A percentile compares a stretch with the other conserved stretches of the same genome.
Conservation (phyloP, 2,888 invertebrate species). For the Heliconius hortense region DNA sequence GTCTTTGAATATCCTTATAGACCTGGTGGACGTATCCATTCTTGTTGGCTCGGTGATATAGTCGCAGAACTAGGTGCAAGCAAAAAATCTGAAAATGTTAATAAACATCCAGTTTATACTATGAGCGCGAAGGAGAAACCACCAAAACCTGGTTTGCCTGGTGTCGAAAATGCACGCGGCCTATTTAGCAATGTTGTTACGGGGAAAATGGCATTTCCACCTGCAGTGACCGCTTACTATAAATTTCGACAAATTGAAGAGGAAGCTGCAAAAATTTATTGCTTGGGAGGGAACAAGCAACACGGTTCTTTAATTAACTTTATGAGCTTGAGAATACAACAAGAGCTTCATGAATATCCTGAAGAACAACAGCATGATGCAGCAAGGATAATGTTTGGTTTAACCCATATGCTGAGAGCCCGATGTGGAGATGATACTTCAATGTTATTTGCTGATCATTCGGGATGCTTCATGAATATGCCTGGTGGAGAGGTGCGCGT, state of each 20-base stretch:
- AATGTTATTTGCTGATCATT: slow-evolving; percentile 67
- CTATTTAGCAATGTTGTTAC: slow-evolving; percentile 84
- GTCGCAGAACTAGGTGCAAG: slow-evolving; percentile 89
- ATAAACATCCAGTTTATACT: slow-evolving; percentile 82
- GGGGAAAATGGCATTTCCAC: slow-evolving; percentile 82
- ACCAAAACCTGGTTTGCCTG: slow-evolving; percentile 78
- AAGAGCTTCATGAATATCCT: slow-evolving; percentile 85
- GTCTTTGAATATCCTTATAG: slow-evolving; percentile 77
- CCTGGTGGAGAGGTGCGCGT: slow-evolving; percentile 83
- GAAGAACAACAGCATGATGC: slow-evolving; percentile 86
- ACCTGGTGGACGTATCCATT: slow-evolving; percentile 89
- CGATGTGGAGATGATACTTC: slow-evolving; percentile 84
- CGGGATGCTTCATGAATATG: slow-evolving; percentile 77
- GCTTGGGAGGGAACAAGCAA: slow-evolving; percentile 81
- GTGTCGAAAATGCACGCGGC: slow-evolving; percentile 77
- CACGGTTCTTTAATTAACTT: slow-evolving; percentile 86
- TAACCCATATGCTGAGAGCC: slow-evolving; percentile 83
- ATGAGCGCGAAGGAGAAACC: slow-evolving; percentile 84
- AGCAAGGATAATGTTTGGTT: slow-evolving; percentile 85
- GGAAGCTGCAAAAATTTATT: slow-evolving; percentile 84
- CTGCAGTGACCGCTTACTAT: slow-evolving; percentile 84
- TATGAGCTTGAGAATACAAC: slow-evolving; percentile 84
- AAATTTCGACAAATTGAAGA: slow-evolving; percentile 85
- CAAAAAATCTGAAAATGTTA: slow-evolving; percentile 81
- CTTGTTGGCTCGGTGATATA: slow-evolving; percentile 88